Evolutionary conservation across 2,113 vertebrate genomes (phyloP), one percentile per base, ranked within the genome.

Genomic region (Fulica atra): DNA sequence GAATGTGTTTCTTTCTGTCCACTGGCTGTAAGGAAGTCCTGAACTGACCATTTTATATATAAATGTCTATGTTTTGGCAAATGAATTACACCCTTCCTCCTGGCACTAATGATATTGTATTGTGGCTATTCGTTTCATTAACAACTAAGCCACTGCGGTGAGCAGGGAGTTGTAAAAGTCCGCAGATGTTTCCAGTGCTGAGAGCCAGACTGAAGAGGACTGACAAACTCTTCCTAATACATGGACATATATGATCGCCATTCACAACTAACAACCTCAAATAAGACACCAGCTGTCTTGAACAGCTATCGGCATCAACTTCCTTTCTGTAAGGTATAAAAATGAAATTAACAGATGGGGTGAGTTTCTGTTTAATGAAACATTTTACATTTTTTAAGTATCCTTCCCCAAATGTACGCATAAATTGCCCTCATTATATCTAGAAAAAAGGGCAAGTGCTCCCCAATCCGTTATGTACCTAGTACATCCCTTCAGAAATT

Each of bases 341-440:
- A 96, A 70, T 40, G 9, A 87, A 80, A 88, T 42, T 16, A 92
- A 90, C 50, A 73, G 38, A 81, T 88, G 63, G 65, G 44, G 6
- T 64, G 77, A 92, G 33, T 77, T 85, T 90, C 61, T 65, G 15
- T 91, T 83, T 78, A 88, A 88, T 71, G 24, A 78, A 88, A 89
- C 25, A 24, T 80, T 89, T 86, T 46, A 48, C 4, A 50, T 64
- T 88, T 91, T 76, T 81, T 1, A 65, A 81, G 78, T 57, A 48
- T 48, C 33, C 36, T 44, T 71, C 38, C 42, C 4, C 15, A 87
- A 38, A 42, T 11, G 33, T 56, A 64, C 0, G 0, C 24, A 61
- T 59, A 84, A 80, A 81, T 59, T 77, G 29, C 7, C 29, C 33
- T 74, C 26, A 59, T 29, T 59, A 66, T 13, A 46, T 60, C 24